Evolutionary conservation across 2,888 invertebrate species (phyloP).

Genomic region (Brassicogethes aeneus): DNA sequence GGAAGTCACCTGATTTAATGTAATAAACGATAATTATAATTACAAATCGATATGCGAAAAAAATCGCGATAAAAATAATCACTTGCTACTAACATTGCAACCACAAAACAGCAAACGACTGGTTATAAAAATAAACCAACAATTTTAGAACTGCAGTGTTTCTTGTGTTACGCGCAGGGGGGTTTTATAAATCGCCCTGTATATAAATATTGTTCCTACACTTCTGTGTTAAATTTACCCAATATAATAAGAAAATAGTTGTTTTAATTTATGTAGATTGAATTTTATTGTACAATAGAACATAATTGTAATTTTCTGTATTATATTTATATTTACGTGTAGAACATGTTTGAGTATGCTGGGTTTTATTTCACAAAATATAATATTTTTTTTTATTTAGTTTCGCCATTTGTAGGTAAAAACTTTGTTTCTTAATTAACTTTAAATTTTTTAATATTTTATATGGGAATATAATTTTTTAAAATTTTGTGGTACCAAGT

Average conservation of each 20-base stretch:
- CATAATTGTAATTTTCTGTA: background rate
- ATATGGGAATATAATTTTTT: no score
- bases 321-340: background rate
- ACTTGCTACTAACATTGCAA: background rate
- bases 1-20: no score
- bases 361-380: no score
- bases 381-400: no score
- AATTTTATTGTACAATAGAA: background rate
- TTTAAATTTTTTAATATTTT: no score
- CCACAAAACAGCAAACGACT: background rate
- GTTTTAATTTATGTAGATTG: background rate
- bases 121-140: slow-evolving; percentile 1
- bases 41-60: no score
- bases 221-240: slow-evolving; percentile 1
- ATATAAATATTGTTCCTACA: slow-evolving; percentile 1
- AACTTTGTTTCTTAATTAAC: no score
- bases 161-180: no score
- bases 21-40: no score
- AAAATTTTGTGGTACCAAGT: no score
- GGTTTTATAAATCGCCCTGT: slow-evolving; percentile 6
- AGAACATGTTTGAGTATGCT: background rate
- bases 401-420: no score
- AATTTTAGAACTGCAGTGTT: slow-evolving; percentile 7
- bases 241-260: background rate
- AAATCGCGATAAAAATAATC: no score